These are phyloP conservation scores for Serranochromis macrocephalus DNA, from an alignment of 2,113 vertebrate species.

Conservation along the genomic window DNA sequence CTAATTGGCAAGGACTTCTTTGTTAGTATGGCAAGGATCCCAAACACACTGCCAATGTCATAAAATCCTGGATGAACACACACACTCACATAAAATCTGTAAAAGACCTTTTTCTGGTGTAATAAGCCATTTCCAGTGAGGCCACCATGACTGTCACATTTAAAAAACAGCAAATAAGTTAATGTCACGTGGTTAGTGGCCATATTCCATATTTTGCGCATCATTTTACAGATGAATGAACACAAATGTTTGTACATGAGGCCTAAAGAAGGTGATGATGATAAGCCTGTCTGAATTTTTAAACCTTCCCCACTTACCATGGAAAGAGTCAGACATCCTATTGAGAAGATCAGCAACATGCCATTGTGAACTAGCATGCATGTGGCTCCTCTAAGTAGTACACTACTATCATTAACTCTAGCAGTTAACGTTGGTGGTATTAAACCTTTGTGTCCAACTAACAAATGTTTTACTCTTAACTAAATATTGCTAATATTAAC, in stretches of 20 bases:
- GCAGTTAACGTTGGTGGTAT: background rate
- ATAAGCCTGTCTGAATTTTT: background rate
- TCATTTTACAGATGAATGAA: background rate
- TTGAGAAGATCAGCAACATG: background rate
- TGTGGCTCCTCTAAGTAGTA: background rate
- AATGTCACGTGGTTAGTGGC: background rate
- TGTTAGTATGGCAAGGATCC: background rate
- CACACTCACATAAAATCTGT: background rate
- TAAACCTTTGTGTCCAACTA: background rate
- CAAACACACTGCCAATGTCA: background rate
- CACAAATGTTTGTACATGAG: background rate
- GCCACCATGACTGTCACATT: background rate
- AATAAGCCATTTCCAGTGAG: background rate
- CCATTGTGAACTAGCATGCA: background rate
- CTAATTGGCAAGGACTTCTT: background rate
- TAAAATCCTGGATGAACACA: background rate
- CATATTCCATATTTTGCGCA: background rate
- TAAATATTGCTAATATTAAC: background rate
- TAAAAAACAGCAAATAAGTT: background rate
- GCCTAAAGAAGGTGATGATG: background rate
- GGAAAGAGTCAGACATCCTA: background rate
- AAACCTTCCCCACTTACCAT: background rate
- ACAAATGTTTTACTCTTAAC: background rate
- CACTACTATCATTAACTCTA: background rate
- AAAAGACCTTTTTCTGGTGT: background rate